Base-by-base conservation (phyloP, 2,888 invertebrate species). In the Linyphia triangularis region DNA sequence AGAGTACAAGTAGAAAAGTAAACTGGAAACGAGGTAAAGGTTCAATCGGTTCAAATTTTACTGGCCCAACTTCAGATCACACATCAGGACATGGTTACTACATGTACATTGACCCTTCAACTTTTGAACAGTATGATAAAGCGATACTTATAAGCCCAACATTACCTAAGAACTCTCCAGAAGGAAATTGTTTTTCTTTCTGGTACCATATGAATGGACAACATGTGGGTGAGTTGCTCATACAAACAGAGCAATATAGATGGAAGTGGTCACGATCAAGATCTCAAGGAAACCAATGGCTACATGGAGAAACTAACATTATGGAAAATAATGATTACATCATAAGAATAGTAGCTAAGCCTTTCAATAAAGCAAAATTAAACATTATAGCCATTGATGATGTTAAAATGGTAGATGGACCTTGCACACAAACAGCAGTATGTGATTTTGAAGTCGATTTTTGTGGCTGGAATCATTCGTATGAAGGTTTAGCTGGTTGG, bases 151-250 rank as follows among this genome's bases (percentile, higher is more conserved):
- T 6, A 22, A 86, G 89, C 26, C 85, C 90, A 10, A 37, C 28
- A 10, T 59, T 90, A 1, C 81, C 83, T 81, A 82, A 61, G 82
- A 90, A 72, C 61, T 10, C 5, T 2, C 85, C 89, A 2, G 89
- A 88, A 10, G 85, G 83, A 5, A 90, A 91, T 43, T 92, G 92
- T 89, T 90, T 92, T 59, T 90, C 90, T 28, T 92, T 92, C 91
- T 92, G 92, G 92, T 92, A 92, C 88, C 91, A 92, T 85, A 92
- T 92, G 92, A 92, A 91, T 88, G 92, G 92, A 1, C 82, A 73
- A 13, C 81, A 89, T 63, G 72, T 90, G 33, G 89, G 85, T 13
- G 67, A 33, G 13, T n/a, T 90, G 19, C 7, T 1, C 1, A 33
- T 90, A 6, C 30, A 78, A 28, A 24, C 28, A 16, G 59, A 19